These are phyloP conservation scores for Epirrhoe tristata DNA, from an alignment of 2,888 invertebrate species.

Conservation along the genomic window DNA sequence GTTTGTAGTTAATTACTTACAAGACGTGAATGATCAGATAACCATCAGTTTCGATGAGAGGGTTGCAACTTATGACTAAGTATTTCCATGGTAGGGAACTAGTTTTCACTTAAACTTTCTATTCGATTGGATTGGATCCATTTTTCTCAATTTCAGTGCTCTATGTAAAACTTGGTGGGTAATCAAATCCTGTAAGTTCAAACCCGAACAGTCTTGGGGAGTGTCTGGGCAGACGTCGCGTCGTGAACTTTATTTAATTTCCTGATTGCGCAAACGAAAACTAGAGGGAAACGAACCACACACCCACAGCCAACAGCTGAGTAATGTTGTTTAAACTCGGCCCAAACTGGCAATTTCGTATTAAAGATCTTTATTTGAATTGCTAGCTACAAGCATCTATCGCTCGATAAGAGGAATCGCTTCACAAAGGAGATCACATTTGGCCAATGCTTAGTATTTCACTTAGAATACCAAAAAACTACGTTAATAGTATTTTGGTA, in stretches of 20 bases:
- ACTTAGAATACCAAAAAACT: background rate
- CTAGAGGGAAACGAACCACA: constrained; percentile 55
- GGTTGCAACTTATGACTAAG: background rate
- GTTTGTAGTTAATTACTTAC: background rate
- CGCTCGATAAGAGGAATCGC: background rate
- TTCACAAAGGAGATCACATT: background rate
- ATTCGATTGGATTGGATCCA: constrained; percentile 6
- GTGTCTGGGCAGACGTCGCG: constrained; percentile 47
- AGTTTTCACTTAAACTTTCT: constrained; percentile 3
- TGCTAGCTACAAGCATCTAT: constrained; percentile 31
- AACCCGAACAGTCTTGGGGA: constrained; percentile 34
- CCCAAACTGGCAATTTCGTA: constrained; percentile 57
- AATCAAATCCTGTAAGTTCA: constrained; percentile 38
- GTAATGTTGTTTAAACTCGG: constrained; percentile 59
- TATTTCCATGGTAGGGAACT: background rate
- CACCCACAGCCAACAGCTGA: constrained; percentile 46
- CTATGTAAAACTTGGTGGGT: constrained; percentile 34
- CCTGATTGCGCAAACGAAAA: constrained; percentile 69
- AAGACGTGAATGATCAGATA: background rate
- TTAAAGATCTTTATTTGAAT: constrained; percentile 57
- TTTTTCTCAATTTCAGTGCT: constrained; percentile 27
- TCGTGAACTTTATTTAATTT: constrained; percentile 70
- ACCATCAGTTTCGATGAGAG: background rate
- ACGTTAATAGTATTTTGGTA: too few species aligned
- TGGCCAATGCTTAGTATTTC: background rate